Evolutionary conservation across 2,113 vertebrate species (phyloP).

Genomic region (Thunnus thynnus): DNA sequence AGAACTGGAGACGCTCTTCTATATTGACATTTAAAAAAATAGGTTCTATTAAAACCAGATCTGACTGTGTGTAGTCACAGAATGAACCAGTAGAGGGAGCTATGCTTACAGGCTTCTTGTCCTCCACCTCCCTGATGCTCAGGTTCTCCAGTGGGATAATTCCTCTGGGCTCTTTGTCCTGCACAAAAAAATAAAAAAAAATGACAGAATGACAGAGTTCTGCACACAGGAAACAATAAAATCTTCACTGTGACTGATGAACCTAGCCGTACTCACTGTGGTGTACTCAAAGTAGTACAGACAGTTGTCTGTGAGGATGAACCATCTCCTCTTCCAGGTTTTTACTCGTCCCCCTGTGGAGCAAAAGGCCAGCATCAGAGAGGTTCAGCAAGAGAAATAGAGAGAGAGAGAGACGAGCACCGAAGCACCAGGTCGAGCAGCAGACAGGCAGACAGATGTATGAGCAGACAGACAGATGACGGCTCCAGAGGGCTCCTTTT

Average conservation of each 20-base stretch:
- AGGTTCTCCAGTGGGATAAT: conserved; percentile 98
- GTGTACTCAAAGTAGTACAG: conserved; percentile 99
- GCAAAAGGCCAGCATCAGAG: conserved; percentile 76
- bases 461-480: conserved; percentile 79
- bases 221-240: neutral
- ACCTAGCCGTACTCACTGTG: conserved; percentile 88
- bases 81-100: conserved; percentile 53
- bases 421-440: conserved; percentile 75
- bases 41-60: neutral
- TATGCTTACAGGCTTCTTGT: conserved; percentile 95
- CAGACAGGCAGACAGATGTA: conserved; percentile 83
- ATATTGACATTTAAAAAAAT: no score
- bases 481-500: conserved; percentile 60
- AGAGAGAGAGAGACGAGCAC: conserved; percentile 45
- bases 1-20: neutral
- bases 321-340: conserved; percentile 99
- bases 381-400: conserved; percentile 8
- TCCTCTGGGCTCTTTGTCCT: conserved; percentile 98
- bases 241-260: neutral
- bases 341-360: conserved; percentile 95
- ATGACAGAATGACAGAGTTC: neutral
- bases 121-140: conserved; percentile 97
- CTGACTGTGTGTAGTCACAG: neutral
- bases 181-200: neutral
- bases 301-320: conserved; percentile 99